Evolutionary conservation across 2,113 vertebrate species (phyloP).

Genomic region (Epinephelus cyanopodus): DNA sequence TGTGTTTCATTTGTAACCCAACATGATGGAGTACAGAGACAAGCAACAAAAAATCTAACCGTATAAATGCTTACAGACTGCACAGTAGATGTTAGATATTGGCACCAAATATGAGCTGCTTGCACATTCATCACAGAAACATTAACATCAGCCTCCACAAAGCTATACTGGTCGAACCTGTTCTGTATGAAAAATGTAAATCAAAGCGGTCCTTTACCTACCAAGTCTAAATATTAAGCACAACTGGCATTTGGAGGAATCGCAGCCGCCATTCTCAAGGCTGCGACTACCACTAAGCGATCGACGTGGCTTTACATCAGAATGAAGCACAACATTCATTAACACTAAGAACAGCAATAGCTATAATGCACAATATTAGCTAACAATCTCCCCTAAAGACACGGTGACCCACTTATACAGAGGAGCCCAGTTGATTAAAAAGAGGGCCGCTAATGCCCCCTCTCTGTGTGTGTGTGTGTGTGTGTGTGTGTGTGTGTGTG

Average conservation of each 20-base stretch:
- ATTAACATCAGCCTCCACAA: constrained; percentile 7
- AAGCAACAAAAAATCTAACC: background rate
- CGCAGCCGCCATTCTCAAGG: constrained; percentile 14
- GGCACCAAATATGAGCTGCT: constrained; percentile 38
- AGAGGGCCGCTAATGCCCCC: background rate
- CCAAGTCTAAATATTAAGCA: constrained; percentile 46
- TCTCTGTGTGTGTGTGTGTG: constrained; percentile 8
- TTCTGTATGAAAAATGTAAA: constrained; percentile 18
- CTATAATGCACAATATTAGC: constrained; percentile 51
- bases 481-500: too few species aligned
- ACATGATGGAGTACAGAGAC: too few species aligned
- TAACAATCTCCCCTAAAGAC: constrained; percentile 48
- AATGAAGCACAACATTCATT: constrained; percentile 66
- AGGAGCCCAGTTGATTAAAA: constrained; percentile 45
- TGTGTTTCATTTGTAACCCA: too few species aligned
- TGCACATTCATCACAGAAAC: constrained; percentile 17
- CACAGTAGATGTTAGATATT: background rate
- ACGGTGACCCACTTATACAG: constrained; percentile 34
- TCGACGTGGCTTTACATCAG: constrained; percentile 49
- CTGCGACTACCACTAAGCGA: constrained; percentile 15
- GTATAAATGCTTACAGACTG: background rate
- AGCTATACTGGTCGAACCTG: constrained; percentile 13
- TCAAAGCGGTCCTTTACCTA: constrained; percentile 3
- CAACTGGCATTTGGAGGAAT: constrained; percentile 41
- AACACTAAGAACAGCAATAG: constrained; percentile 60